A percentile compares a stretch with the other conserved stretches of the same genome.
Evolutionary conservation across 2,113 vertebrate species (phyloP).

Genomic region (Myotis lucifugus): DNA sequence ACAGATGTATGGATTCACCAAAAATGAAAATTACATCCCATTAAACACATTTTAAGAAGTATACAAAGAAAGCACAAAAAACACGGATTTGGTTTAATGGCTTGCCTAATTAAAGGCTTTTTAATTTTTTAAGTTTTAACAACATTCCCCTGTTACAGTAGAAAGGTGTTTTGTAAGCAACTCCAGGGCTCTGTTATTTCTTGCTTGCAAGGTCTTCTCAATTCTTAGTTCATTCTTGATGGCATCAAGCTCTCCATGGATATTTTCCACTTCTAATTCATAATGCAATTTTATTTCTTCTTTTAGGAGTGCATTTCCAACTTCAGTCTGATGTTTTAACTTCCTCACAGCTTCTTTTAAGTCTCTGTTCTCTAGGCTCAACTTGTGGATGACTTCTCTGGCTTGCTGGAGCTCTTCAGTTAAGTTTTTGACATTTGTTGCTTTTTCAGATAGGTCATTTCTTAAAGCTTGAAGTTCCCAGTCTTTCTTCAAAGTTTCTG

Average conservation of each 20-base stretch:
- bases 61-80: slow-evolving; percentile 46
- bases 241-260: slow-evolving; percentile 7
- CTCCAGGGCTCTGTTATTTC: slow-evolving; percentile 62
- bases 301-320: background rate
- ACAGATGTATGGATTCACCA: background rate
- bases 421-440: slow-evolving; percentile 52
- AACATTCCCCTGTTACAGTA: background rate
- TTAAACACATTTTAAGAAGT: slow-evolving; percentile 2
- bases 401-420: slow-evolving; percentile 72
- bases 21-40: slow-evolving; percentile 22
- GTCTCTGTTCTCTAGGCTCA: slow-evolving; percentile 69
- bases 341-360: slow-evolving; percentile 62
- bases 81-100: slow-evolving; percentile 51
- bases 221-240: slow-evolving; percentile 65
- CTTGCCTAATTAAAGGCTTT: slow-evolving; percentile 46
- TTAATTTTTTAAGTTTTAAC: background rate
- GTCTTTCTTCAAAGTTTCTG: slow-evolving; percentile 52
- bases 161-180: slow-evolving; percentile 55
- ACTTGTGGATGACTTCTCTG: slow-evolving; percentile 64
- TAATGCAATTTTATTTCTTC: slow-evolving; percentile 60
- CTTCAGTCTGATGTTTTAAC: slow-evolving; percentile 58
- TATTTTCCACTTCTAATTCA: slow-evolving; percentile 63
- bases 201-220: slow-evolving; percentile 61
- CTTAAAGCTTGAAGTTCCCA: slow-evolving; percentile 60
- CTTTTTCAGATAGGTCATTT: slow-evolving; percentile 70